phyloP scores from a whole-genome alignment of 2,797 vertebrate genomes.

The Urophycis tenuis region DNA sequence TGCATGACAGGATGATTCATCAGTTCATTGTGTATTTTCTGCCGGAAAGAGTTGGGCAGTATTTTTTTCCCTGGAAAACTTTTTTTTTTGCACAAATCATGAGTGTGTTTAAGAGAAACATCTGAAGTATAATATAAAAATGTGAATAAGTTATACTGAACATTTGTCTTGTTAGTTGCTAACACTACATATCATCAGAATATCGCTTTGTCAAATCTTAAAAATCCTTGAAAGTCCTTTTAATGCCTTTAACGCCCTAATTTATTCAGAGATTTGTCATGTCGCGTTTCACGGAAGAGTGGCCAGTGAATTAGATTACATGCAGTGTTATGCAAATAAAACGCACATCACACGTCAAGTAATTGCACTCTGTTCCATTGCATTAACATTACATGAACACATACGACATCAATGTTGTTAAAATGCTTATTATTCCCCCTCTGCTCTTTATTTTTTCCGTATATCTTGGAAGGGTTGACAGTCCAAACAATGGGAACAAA shows the following conservation, averaged over 20 bases:
- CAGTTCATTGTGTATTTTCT: not conserved
- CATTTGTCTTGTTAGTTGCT: not conserved
- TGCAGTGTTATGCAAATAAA: not conserved
- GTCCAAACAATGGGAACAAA: conserved; percentile 24
- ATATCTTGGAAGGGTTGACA: conserved; percentile 26
- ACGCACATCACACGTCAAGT: not conserved
- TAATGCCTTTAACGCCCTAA: not conserved
- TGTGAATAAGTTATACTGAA: not conserved
- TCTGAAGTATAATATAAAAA: not conserved
- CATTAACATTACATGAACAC: not conserved
- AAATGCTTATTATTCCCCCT: conserved; percentile 1
- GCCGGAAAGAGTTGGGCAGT: too few relatives aligned
- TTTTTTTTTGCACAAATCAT: too few relatives aligned
- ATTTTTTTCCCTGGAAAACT: too few relatives aligned
- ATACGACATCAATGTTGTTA: not conserved
- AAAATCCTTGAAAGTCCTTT: not conserved
- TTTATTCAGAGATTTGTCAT: not conserved
- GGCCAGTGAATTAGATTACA: too few relatives aligned
- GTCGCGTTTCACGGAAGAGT: too few relatives aligned
- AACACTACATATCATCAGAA: not conserved
- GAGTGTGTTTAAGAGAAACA: not conserved
- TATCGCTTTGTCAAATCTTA: not conserved
- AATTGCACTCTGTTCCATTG: not conserved
- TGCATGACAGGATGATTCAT: not conserved
- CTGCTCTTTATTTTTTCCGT: conserved; percentile 13